Conservation (phyloP, 1,140 invertebrate species). For the Ips nitidus region DNA sequence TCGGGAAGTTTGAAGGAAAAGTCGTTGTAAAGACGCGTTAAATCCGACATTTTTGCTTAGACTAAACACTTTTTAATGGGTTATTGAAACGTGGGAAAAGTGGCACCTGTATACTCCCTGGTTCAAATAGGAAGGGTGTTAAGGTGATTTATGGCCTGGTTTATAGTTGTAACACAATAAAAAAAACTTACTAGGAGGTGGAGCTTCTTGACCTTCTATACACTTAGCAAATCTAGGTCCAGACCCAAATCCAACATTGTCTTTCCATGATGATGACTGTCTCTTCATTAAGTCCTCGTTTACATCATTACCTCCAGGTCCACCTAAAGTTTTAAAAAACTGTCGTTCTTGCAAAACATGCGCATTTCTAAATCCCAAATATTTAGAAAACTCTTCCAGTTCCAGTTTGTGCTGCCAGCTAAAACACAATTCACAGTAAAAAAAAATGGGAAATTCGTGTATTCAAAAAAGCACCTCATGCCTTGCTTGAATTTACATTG, state of each 20-base stretch:
- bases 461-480: constrained; percentile 17
- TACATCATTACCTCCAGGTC: constrained; percentile 46
- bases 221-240: constrained; percentile 33
- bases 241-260: constrained; percentile 41
- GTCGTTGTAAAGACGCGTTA: too few relatives aligned
- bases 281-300: constrained; percentile 36
- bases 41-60: too few relatives aligned
- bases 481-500: constrained; percentile 35
- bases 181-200: constrained; percentile 38
- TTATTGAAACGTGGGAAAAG: too few relatives aligned
- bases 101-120: too few relatives aligned
- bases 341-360: constrained; percentile 39
- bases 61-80: too few relatives aligned
- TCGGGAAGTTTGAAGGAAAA: background rate
- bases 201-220: constrained; percentile 18
- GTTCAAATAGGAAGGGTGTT: too few relatives aligned
- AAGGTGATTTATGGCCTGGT: constrained; percentile 8
- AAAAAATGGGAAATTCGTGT: background rate
- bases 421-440: constrained; percentile 10
- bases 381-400: constrained; percentile 44
- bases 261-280: constrained; percentile 18
- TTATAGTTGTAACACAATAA: background rate
- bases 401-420: constrained; percentile 45
- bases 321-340: constrained; percentile 39
- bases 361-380: constrained; percentile 44